Base-by-base conservation (phyloP, 2,888 invertebrate genomes). In the Tryphoninae sp. region DNA sequence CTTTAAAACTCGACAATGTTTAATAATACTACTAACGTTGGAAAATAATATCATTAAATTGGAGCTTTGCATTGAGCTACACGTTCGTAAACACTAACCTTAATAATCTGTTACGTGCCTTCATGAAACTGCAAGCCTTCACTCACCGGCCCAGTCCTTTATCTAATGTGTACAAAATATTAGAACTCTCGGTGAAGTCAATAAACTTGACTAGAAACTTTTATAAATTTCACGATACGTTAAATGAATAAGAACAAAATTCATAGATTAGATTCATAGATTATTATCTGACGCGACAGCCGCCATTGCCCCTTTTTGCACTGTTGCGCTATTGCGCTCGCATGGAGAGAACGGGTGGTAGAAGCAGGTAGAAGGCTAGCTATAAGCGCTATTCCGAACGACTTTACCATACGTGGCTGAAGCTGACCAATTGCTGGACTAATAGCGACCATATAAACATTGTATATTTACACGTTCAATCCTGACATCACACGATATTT, bases 61-160 rank as follows among this genome's bases (percentile, higher is more conserved):
- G 13, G 16, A 19, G 7, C 19, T 4, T 53, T 13, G 3, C 23
- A n/a, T 33, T 13, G 49, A 26, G n/a, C 42, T 13, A 19, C 49
- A 73, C 19, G 8, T 49, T 55, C 51, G 23, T 69, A 81, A 78
- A 74, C 65, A 78, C 81, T 74, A 75, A 81, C 81, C 78, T 81
- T 71, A 65, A 45, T 33, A 42, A 22, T 58, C n/a, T 58, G 49
- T 64, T 33, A 13, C 71, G 55, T 23, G 61, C 33, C 64, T 42
- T 78, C 64, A 65, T 68, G 77, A 64, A 73, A 45, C 40, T 55
- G 61, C 42, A 45, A 33, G 64, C 22, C 19, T 45, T 13, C 42
- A 55, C 55, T 23, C n/a, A 22, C 45, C 11, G 55, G 19, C 16
- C 45, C 40, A 23, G 16, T 23, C 53, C 45, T n/a, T 26, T 9